Evolutionary conservation across 1,140 invertebrate species (phyloP), one percentile per base, ranked within the genome.

Genomic region (Drosophila guanche): DNA sequence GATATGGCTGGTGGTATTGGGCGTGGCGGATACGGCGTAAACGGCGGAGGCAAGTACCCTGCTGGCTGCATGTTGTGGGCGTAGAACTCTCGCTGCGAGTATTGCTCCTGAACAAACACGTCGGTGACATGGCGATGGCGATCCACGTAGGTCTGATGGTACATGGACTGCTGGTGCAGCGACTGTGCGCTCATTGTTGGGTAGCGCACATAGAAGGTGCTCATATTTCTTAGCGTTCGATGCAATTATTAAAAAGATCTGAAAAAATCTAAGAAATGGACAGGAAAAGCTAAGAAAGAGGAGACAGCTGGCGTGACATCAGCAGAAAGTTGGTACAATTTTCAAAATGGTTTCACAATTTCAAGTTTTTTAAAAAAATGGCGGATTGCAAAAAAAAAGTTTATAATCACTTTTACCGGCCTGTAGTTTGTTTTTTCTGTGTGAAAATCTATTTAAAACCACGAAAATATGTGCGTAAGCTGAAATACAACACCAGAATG

Each of bases 141-240:
- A 48, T 86, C 74, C 66, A 81, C 37, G 33, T 89, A 88, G 5
- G 78, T 89, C 41, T 86, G 81, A 23, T 83, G 81, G 47, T 86
- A 86, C 56, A 76, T 58, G 5, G 73, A 77, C 27, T 85, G 81
- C 43, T 86, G 73, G 48, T 65, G 67, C 41, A 73, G 22, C 2
- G 81, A 73, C 25, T 86, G 77, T 22, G 76, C 50, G 16, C 73
- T 58, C 54, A 85, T 5, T 4, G 75, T 10, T 3, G 16, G 81
- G 63, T 40, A 70, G 7, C 29, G 67, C 66, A 20, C 54, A 76
- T 0, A 76, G n/a, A 73, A 27, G 41, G 40, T 25, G 27, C 65
- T 74, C 70, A 74, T 74, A 6, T 37, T 63, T 0, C 4, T 2
- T 42, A 5, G 8, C 12, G 5, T 23, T 4, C 50, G 33, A 42